A percentile compares a stretch with the other conserved stretches of the same genome.
Evolutionary conservation across 2,797 vertebrate genomes (phyloP).

Genomic region (Periophthalmus magnuspinnatus): DNA sequence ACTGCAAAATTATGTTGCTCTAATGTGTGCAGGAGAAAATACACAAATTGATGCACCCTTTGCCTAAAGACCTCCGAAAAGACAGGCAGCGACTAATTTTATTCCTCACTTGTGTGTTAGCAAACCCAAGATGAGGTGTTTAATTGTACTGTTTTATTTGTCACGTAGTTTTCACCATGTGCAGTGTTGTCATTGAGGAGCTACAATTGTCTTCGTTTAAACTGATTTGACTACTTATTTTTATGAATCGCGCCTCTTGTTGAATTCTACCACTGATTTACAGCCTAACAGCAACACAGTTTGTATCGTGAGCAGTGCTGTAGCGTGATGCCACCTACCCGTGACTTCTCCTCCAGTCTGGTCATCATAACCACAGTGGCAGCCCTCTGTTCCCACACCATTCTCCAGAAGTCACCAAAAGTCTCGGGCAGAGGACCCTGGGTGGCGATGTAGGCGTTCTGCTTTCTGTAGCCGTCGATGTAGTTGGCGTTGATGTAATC

Average conservation of each 20-base stretch:
- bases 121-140: too few species aligned
- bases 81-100: too few species aligned
- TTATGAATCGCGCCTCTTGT: neutral
- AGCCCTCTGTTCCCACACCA: conserved; percentile 98
- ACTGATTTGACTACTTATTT: conserved; percentile 27
- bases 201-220: conserved; percentile 9
- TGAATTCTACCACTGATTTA: neutral
- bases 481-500: conserved; percentile 98
- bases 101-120: too few species aligned
- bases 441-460: conserved; percentile 97
- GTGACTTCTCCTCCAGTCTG: conserved; percentile 93
- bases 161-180: too few species aligned
- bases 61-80: too few species aligned
- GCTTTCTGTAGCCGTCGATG: conserved; percentile 96
- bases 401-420: conserved; percentile 97
- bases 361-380: conserved; percentile 99
- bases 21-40: too few species aligned
- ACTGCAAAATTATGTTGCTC: too few species aligned
- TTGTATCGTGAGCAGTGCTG: neutral
- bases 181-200: too few species aligned
- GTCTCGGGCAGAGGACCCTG: conserved; percentile 95
- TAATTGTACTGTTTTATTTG: too few species aligned
- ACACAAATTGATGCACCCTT: too few species aligned
- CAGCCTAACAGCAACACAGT: neutral
- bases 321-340: conserved; percentile 73